phyloP scores from a whole-genome alignment of 2,113 vertebrate genomes.

The Diglossa brunneiventris region DNA sequence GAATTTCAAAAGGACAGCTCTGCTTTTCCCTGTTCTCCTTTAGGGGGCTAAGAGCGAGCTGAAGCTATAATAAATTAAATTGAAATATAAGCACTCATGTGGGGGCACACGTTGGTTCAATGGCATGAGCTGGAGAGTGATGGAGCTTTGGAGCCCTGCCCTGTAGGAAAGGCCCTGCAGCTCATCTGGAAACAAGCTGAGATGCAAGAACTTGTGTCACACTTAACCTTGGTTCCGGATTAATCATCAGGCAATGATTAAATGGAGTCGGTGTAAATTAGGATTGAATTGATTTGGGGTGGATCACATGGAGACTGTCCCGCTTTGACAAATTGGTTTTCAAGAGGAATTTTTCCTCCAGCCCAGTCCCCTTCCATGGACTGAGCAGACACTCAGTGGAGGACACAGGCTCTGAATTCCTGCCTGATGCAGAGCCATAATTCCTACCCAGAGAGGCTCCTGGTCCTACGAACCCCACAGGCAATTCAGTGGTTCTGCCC shows the following conservation, averaged over 20 bases:
- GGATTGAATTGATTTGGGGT: slow-evolving; percentile 25
- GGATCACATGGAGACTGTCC: not conserved
- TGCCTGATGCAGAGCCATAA: not conserved
- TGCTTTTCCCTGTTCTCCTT: not conserved
- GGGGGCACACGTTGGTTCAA: not conserved
- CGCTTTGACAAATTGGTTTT: not conserved
- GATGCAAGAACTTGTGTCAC: not conserved
- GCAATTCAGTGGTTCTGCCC: not conserved
- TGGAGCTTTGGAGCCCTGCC: not conserved
- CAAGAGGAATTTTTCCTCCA: not conserved
- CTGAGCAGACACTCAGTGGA: not conserved
- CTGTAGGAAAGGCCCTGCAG: not conserved
- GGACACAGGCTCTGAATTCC: not conserved
- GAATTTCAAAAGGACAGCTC: not conserved
- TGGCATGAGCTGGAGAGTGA: accelerated
- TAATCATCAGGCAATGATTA: slow-evolving; percentile 20
- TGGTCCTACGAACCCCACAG: not conserved
- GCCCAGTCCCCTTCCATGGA: not conserved
- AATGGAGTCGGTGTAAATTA: slow-evolving; percentile 29
- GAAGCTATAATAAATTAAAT: not conserved
- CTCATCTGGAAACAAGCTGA: not conserved
- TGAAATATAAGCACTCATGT: not conserved
- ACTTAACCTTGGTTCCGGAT: slow-evolving; percentile 26
- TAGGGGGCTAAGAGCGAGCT: not conserved
- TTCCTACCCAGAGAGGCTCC: not conserved